Percentiles rank a stretch among this genome's conserved stretches.
Conservation (phyloP, 1,140 invertebrate genomes). For the Trinorchestia longiramus region DNA sequence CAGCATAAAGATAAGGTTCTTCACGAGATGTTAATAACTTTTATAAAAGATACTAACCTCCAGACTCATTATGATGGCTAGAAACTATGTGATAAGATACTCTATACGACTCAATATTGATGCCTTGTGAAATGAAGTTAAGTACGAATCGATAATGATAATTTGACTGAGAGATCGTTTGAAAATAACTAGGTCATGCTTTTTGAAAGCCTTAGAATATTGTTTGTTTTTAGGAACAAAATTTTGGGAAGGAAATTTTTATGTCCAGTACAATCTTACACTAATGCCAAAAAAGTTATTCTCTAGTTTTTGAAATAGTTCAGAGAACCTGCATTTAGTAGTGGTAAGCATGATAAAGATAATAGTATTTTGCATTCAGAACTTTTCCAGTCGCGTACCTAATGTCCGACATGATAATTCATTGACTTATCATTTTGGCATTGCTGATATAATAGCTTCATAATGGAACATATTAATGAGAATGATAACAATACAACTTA, state of each 20-base stretch:
- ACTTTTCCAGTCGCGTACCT: not conserved
- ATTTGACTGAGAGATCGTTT: too few species aligned
- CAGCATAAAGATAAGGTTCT: too few species aligned
- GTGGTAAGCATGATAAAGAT: too few species aligned
- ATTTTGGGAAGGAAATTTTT: too few species aligned
- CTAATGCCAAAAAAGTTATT: not conserved
- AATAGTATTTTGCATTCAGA: not conserved
- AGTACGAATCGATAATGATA: too few species aligned
- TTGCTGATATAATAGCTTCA: not conserved
- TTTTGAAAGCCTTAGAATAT: too few species aligned
- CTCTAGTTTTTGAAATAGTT: not conserved
- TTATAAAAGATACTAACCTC: too few species aligned
- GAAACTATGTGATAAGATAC: not conserved
- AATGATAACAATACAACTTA: not conserved
- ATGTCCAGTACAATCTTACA: not conserved
- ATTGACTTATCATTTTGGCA: not conserved
- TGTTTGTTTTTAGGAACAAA: too few species aligned
- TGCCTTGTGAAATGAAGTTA: not conserved
- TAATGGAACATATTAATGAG: not conserved
- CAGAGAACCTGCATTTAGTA: not conserved
- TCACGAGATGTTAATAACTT: too few species aligned
- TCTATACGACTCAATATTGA: not conserved
- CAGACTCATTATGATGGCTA: too few species aligned
- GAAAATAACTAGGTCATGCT: too few species aligned
- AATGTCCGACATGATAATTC: not conserved